Evolutionary conservation across 2,797 vertebrate genomes (phyloP).

Genomic region (Selene dorsalis): DNA sequence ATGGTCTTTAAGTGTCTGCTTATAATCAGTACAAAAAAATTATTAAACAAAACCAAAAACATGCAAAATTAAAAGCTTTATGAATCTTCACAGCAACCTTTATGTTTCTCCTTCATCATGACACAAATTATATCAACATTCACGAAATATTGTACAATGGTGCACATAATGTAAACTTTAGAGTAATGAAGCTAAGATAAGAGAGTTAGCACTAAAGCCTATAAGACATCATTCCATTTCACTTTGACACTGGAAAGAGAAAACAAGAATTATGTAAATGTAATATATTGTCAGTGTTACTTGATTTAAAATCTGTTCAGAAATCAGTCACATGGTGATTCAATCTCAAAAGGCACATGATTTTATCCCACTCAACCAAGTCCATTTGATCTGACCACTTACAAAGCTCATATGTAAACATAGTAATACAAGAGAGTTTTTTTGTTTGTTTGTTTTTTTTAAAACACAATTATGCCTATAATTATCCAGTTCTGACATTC

Average conservation of each 20-base stretch:
- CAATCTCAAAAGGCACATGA: too few species aligned
- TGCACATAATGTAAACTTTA: constrained; percentile 53
- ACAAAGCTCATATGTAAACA: constrained; percentile 29
- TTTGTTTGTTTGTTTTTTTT: too few species aligned
- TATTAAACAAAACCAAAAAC: constrained; percentile 1
- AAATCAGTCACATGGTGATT: neutral
- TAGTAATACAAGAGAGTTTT: neutral
- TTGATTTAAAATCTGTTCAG: constrained; percentile 16
- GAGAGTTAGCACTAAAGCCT: constrained; percentile 18
- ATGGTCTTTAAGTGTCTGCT: constrained; percentile 31
- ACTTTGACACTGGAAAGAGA: neutral
- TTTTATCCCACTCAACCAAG: too few species aligned
- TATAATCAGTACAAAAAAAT: constrained; percentile 19
- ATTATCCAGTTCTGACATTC: neutral
- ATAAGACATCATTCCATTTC: neutral
- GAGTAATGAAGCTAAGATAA: neutral
- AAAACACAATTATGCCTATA: neutral
- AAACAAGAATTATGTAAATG: too few species aligned
- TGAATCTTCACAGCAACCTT: constrained; percentile 6
- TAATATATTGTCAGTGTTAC: neutral
- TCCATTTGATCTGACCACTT: too few species aligned
- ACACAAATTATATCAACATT: constrained; percentile 19
- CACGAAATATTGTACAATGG: constrained; percentile 8
- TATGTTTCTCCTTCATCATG: too few species aligned
- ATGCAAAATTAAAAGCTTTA: neutral